Percentiles rank a stretch among this genome's conserved stretches.
These are phyloP conservation scores for Pristionchus entomophagus DNA, from an alignment of 2,888 invertebrate genomes.

Conservation along the genomic window DNA sequence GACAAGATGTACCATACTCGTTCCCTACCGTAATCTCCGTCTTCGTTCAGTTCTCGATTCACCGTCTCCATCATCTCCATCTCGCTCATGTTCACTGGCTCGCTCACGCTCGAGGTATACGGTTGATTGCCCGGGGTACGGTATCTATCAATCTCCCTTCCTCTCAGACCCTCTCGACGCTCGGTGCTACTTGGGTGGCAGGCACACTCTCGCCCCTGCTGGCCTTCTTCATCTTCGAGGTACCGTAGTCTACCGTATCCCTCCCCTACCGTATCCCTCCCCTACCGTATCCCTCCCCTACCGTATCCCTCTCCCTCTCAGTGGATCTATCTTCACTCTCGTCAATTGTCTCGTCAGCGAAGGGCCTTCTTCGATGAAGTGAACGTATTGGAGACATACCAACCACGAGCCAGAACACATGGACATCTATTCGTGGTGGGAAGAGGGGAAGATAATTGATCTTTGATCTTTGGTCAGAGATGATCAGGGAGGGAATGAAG, in stretches of 20 bases:
- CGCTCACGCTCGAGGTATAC: conserved; percentile 40
- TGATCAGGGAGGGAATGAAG: no score
- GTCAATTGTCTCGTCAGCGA: conserved; percentile 58
- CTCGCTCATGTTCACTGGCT: conserved; percentile 9
- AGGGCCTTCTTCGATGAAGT: conserved; percentile 67
- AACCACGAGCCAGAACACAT: conserved; percentile 58
- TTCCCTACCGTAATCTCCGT: not conserved
- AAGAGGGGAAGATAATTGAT: not conserved
- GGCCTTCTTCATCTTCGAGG: conserved; percentile 34
- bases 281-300: not conserved
- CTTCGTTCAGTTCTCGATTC: conserved; percentile 44
- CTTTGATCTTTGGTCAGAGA: not conserved
- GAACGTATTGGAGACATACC: conserved; percentile 63
- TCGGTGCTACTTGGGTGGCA: conserved; percentile 17
- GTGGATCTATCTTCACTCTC: conserved; percentile 62
- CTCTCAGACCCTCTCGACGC: not conserved
- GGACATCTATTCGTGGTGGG: conserved; percentile 63
- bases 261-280: not conserved
- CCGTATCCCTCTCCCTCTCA: conserved; percentile 49
- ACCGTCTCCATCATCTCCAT: not conserved
- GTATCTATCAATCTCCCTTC: not conserved
- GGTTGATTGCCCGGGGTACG: not conserved
- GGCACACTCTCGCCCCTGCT: conserved; percentile 3
- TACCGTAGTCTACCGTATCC: not conserved
- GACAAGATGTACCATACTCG: conserved; percentile 2